These are phyloP conservation scores for Meteorus colon DNA, from an alignment of 2,888 invertebrate genomes.

Conservation along the genomic window DNA sequence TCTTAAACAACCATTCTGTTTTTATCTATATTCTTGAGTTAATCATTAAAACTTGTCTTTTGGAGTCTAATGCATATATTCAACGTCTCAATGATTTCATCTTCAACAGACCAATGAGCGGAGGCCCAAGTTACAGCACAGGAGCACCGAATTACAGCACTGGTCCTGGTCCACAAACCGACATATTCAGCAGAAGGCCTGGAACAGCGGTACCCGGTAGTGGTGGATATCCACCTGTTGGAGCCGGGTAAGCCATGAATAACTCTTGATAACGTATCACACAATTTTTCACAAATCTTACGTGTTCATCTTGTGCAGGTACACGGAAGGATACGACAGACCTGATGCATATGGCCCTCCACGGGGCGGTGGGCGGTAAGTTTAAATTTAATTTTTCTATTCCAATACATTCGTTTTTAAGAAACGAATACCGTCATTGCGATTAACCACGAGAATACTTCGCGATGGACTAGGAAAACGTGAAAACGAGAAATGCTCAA, in stretches of 20 bases:
- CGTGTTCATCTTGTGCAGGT: conserved; percentile 58
- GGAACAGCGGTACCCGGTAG: conserved; percentile 68
- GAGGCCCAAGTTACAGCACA: conserved; percentile 68
- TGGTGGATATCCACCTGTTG: conserved; percentile 69
- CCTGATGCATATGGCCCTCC: conserved; percentile 71
- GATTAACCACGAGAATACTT: conserved; percentile 2
- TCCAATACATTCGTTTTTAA: background rate
- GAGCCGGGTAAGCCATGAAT: conserved; percentile 66
- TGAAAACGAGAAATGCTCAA: conserved; percentile 43
- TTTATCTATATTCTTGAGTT: too few relatives aligned
- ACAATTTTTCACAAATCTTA: conserved; percentile 24
- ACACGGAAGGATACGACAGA: conserved; percentile 70
- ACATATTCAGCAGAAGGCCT: conserved; percentile 71
- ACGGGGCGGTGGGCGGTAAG: conserved; percentile 71
- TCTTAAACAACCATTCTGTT: too few relatives aligned
- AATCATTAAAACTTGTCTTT: too few relatives aligned
- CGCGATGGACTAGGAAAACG: background rate
- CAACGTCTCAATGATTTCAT: background rate
- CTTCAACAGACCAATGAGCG: conserved; percentile 67
- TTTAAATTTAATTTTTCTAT: conserved; percentile 40
- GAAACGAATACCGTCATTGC: background rate
- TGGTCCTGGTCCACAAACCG: conserved; percentile 70
- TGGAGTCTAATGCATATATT: background rate
- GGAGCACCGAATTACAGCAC: conserved; percentile 66
- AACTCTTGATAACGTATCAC: background rate